Conservation (phyloP, 2,888 invertebrate species). For the Cheilosia vernalis region DNA sequence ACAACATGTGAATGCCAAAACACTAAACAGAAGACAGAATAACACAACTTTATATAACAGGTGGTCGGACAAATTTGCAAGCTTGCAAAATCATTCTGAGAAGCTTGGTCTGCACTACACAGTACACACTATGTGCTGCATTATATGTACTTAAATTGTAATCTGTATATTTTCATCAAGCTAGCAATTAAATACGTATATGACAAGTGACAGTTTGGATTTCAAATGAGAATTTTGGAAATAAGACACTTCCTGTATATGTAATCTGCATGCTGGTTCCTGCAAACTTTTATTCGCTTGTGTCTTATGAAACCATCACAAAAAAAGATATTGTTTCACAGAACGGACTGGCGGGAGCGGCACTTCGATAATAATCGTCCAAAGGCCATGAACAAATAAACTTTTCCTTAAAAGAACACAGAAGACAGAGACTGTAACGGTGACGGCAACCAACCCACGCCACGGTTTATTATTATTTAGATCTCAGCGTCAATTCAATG, state of each 20-base stretch:
- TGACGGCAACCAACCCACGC: constrained; percentile 46
- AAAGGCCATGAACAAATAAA: constrained; percentile 51
- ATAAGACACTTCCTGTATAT: constrained; percentile 69
- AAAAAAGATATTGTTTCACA: constrained; percentile 10
- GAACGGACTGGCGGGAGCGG: constrained; percentile 9
- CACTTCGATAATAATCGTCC: constrained; percentile 8
- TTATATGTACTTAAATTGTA: neutral
- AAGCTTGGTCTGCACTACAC: constrained; percentile 35
- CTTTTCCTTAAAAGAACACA: constrained; percentile 22
- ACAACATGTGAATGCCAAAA: constrained; percentile 37
- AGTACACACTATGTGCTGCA: constrained; percentile 8
- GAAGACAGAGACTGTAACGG: neutral
- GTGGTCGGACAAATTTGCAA: constrained; percentile 61
- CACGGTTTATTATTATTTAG: constrained; percentile 34
- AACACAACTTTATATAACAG: constrained; percentile 36
- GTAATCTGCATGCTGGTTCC: constrained; percentile 19
- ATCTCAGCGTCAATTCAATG: constrained; percentile 14
- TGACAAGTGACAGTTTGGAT: constrained; percentile 13
- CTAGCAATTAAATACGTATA: neutral
- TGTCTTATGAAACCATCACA: constrained; percentile 34
- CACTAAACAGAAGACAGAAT: constrained; percentile 12
- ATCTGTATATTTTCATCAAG: constrained; percentile 29
- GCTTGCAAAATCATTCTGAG: constrained; percentile 61
- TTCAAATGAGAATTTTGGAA: constrained; percentile 55
- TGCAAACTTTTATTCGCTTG: constrained; percentile 34